Evolutionary conservation across 1,140 invertebrate species (phyloP).

Genomic region (Eumaeus atala): DNA sequence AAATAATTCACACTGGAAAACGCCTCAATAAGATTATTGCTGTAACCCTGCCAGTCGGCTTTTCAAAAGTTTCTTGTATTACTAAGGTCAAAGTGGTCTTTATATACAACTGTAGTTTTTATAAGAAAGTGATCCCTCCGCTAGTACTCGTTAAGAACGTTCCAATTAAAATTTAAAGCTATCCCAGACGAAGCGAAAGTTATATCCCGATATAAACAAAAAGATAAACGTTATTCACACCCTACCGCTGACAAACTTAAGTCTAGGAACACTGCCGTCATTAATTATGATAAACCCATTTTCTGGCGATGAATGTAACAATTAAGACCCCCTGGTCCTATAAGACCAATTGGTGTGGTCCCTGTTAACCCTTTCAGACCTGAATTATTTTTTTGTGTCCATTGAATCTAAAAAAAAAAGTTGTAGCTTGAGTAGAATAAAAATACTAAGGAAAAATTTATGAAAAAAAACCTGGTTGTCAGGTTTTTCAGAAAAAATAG

Average conservation of each 20-base stretch:
- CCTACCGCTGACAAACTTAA: slow-evolving; percentile 19
- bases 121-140: slow-evolving; percentile 23
- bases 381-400: no score
- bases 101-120: slow-evolving; percentile 10
- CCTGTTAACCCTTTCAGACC: no score
- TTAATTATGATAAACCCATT: slow-evolving; percentile 21
- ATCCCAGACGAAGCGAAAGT: slow-evolving; percentile 15
- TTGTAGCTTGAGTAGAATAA: no score
- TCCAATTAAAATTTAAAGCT: slow-evolving; percentile 18
- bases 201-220: slow-evolving; percentile 30
- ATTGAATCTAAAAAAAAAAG: no score
- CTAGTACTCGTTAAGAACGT: slow-evolving; percentile 12
- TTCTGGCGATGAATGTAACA: slow-evolving; percentile 21
- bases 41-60: slow-evolving; percentile 16
- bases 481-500: no score
- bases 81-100: slow-evolving; percentile 31
- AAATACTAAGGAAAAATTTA: no score
- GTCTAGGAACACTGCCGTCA: slow-evolving; percentile 20
- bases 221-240: no score
- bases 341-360: slow-evolving; percentile 28
- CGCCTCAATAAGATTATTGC: neutral
- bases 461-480: no score
- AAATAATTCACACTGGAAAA: neutral
- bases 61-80: slow-evolving; percentile 13
- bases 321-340: slow-evolving; percentile 22